phyloP scores from a whole-genome alignment of 2,113 vertebrate genomes.

The Deroptyus accipitrinus region DNA sequence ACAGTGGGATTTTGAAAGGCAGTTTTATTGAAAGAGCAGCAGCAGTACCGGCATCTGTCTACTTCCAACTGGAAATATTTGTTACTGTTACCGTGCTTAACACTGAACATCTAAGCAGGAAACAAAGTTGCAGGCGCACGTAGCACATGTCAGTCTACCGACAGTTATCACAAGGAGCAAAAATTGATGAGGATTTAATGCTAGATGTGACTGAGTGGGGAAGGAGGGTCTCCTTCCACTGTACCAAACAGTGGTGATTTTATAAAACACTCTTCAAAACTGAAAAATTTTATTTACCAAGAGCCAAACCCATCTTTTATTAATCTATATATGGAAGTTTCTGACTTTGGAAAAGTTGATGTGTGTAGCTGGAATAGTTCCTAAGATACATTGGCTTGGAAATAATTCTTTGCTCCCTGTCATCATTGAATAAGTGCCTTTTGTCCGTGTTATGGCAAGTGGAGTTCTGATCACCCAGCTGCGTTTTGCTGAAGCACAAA shows the following conservation, averaged over 20 bases:
- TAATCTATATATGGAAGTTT: not conserved
- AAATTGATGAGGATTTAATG: not conserved
- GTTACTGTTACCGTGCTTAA: rapidly evolving
- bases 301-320: not conserved
- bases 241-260: not conserved
- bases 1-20: not conserved
- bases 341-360: conserved; percentile 30
- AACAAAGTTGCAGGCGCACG: not conserved
- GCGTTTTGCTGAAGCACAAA: not conserved
- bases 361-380: conserved; percentile 1
- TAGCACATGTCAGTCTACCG: not conserved
- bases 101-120: not conserved
- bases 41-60: not conserved
- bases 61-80: not conserved
- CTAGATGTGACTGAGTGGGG: not conserved
- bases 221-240: not conserved
- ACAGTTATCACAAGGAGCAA: not conserved
- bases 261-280: not conserved
- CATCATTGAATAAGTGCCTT: not conserved
- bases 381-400: not conserved
- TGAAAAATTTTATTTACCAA: not conserved
- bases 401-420: not conserved
- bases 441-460: not conserved
- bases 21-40: not conserved
- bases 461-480: not conserved